phyloP scores from a whole-genome alignment of 2,113 vertebrate genomes.

The Misgurnus anguillicaudatus region DNA sequence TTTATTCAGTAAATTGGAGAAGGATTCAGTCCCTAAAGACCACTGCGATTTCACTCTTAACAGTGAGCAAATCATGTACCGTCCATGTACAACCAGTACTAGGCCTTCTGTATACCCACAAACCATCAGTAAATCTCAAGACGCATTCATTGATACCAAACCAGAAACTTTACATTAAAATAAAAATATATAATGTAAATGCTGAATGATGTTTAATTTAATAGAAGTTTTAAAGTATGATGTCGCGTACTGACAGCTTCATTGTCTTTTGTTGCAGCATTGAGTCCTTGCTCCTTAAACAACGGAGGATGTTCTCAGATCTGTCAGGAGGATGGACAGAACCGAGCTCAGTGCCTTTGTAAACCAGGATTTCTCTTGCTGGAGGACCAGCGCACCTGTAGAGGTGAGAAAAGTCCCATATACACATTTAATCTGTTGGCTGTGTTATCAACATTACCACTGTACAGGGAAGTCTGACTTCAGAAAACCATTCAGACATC shows the following conservation, averaged over 20 bases:
- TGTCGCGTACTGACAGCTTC: too few relatives aligned
- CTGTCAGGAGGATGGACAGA: slow-evolving; percentile 52
- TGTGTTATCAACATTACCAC: not conserved
- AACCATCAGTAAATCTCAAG: too few relatives aligned
- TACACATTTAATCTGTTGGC: not conserved
- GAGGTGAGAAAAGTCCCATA: slow-evolving; percentile 53
- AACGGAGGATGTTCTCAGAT: slow-evolving; percentile 69
- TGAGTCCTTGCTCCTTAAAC: slow-evolving; percentile 63
- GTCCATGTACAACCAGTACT: too few relatives aligned
- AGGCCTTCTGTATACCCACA: too few relatives aligned
- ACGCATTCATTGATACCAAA: too few relatives aligned
- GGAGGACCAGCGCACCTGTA: slow-evolving; percentile 57
- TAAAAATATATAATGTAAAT: too few relatives aligned
- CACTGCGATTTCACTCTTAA: slow-evolving; percentile 3
- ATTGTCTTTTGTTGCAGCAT: slow-evolving; percentile 49
- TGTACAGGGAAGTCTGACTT: not conserved
- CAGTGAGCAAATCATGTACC: not conserved
- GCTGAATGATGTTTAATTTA: too few relatives aligned
- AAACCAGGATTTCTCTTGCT: slow-evolving; percentile 63
- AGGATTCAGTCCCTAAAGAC: not conserved
- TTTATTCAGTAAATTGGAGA: slow-evolving; percentile 27
- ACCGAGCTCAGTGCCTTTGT: slow-evolving; percentile 57
- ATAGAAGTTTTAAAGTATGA: too few relatives aligned
- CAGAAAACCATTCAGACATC: not conserved
- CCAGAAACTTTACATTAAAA: too few relatives aligned